Evolutionary conservation across 2,113 vertebrate genomes (phyloP).

Genomic region (Eretmochelys imbricata): DNA sequence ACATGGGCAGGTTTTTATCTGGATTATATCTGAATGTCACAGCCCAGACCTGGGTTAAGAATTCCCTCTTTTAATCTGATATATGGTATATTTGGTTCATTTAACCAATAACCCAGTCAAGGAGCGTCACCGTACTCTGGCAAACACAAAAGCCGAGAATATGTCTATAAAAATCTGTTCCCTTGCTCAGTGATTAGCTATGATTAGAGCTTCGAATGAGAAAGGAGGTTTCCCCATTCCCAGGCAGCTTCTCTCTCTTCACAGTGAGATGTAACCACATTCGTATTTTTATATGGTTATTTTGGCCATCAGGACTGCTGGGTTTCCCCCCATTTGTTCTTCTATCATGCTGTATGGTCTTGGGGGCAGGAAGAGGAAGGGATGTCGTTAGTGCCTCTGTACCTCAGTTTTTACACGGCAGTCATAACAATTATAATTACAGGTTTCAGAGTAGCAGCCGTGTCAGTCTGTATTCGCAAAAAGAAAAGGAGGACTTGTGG

Average conservation of each 20-base stretch:
- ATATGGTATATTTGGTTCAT: not conserved
- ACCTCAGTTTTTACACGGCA: not conserved
- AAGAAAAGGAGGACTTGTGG: too few species aligned
- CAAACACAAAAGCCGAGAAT: conserved; percentile 31
- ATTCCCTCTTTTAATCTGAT: not conserved
- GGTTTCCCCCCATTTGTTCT: not conserved
- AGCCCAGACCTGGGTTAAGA: not conserved
- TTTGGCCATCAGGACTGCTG: not conserved
- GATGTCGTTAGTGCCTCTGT: not conserved
- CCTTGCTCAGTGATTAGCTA: conserved; percentile 13
- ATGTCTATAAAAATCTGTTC: conserved; percentile 12
- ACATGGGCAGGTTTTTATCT: not conserved
- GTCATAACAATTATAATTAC: conserved; percentile 1
- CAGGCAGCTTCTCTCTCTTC: conserved; percentile 28
- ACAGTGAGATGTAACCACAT: not conserved
- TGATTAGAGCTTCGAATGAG: not conserved
- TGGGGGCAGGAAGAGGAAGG: not conserved
- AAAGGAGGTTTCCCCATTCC: conserved; percentile 8
- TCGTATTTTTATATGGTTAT: not conserved
- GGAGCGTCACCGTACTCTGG: not conserved
- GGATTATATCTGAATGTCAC: not conserved
- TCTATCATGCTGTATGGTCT: not conserved
- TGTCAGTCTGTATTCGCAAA: too few species aligned
- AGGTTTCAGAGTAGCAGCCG: too few species aligned
- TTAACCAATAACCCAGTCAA: conserved; percentile 1